These are phyloP conservation scores for Neoseiulus cucumeris DNA, from an alignment of 1,140 invertebrate genomes.

Conservation along the genomic window DNA sequence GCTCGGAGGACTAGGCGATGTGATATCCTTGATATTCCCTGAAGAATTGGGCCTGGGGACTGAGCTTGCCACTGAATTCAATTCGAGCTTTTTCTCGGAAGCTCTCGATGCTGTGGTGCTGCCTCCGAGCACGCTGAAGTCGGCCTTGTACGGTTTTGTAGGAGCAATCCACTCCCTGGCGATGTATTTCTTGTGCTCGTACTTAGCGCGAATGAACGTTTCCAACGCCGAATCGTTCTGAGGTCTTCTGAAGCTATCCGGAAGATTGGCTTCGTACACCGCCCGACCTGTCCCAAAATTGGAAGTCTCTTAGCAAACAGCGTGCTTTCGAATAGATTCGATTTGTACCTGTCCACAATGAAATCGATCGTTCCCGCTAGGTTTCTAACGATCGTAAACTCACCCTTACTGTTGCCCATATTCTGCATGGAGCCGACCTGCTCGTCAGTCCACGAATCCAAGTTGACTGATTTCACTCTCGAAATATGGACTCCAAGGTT, in stretches of 20 bases:
- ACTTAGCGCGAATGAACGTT: slow-evolving; percentile 86
- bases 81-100: not conserved
- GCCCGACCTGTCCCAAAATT: slow-evolving; percentile 47
- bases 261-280: slow-evolving; percentile 90
- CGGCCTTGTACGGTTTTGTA: slow-evolving; percentile 42
- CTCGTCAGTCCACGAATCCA: slow-evolving; percentile 94
- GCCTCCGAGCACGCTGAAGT: slow-evolving; percentile 9
- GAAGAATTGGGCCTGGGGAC: not conserved
- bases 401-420: slow-evolving; percentile 70
- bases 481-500: slow-evolving; percentile 96
- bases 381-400: not conserved
- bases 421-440: slow-evolving; percentile 88
- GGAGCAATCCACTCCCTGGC: slow-evolving; percentile 86
- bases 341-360: not conserved
- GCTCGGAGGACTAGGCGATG: not conserved
- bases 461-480: slow-evolving; percentile 88
- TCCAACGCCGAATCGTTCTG: slow-evolving; percentile 84
- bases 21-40: not conserved
- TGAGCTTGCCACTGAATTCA: not conserved
- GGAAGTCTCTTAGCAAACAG: no score
- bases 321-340: no score
- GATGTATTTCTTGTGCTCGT: slow-evolving; percentile 94
- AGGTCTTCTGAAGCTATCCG: slow-evolving; percentile 77
- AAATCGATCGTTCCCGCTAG: not conserved
- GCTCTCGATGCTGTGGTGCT: not conserved